These are phyloP conservation scores for Uloborus plumipes DNA, from an alignment of 2,888 invertebrate genomes.

Conservation along the genomic window DNA sequence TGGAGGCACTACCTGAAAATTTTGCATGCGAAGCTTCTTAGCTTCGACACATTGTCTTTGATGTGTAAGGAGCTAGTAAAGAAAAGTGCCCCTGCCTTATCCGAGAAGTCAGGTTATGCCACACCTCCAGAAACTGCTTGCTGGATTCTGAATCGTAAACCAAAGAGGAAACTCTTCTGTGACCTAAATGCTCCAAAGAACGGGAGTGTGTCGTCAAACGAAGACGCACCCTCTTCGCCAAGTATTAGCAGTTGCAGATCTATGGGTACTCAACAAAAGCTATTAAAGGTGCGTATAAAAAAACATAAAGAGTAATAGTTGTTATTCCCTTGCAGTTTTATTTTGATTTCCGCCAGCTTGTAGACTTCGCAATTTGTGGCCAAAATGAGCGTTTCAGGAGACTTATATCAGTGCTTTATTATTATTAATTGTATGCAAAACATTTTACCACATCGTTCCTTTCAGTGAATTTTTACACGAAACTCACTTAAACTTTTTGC, in stretches of 20 bases:
- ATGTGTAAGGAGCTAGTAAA: neutral
- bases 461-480: no score
- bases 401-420: no score
- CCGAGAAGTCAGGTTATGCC: neutral
- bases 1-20: constrained; percentile 43
- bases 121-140: neutral
- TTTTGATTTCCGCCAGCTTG: no score
- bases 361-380: no score
- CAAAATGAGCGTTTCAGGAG: no score
- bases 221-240: neutral
- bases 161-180: no score
- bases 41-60: constrained; percentile 20
- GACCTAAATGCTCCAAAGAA: neutral
- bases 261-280: neutral
- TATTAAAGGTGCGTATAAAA: no score
- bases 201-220: neutral
- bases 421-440: no score
- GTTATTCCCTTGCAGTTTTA: no score
- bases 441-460: no score
- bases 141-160: neutral
- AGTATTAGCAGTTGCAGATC: neutral
- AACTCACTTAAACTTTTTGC: no score
- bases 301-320: no score
- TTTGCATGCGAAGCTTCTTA: constrained; percentile 8
- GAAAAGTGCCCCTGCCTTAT: neutral